Base-by-base conservation (phyloP, 2,888 invertebrate genomes). In the Pachydiplax longipennis region DNA sequence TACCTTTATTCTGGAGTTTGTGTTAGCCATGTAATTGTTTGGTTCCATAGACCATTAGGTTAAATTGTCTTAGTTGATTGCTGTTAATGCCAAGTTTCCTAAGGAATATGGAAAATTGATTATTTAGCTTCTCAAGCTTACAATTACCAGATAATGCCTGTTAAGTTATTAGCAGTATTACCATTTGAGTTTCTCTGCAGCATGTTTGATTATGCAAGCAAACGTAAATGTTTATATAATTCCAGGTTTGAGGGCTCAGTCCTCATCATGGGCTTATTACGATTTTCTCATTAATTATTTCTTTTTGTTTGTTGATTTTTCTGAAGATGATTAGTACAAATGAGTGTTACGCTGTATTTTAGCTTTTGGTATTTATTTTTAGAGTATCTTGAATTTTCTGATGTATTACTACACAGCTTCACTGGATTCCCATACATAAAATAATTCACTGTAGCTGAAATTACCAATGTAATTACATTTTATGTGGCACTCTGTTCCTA, bases 111-210 rank as follows among this genome's bases (percentile, higher is more conserved):
- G 35, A 65, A 37, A 22, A 65, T 87, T n/a, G 37, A 87, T 61
- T 25, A 58, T 87, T 37, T 37, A 37, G 61, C 37, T 61, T 87
- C 25, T 87, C 37, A 87, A 61, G 87, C 61, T 37, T 87, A 87
- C 37, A 37, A 87, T 87, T 87, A 87, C 87, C 87, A 61, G 61
- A 35, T 35, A 87, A 61, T 65, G 87, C 87, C 87, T 87, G 61
- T 87, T 61, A 87, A 61, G 87, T 87, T 61, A 87, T 65, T 65
- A 87, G 87, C 87, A 87, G 87, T 87, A 87, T 87, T 87, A 87
- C 61, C 61, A 61, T 37, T 87, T 87, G 61, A 87, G 58, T 87
- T 87, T 87, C 61, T 87, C 58, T 35, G 31, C 3, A 87, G 87
- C 40, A 65, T 61, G 61, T 37, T 61, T 87, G 35, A 73, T 40